A percentile compares a stretch with the other conserved stretches of the same genome.
Conservation (phyloP, 2,797 vertebrate genomes). For the Streptopelia turtur region DNA sequence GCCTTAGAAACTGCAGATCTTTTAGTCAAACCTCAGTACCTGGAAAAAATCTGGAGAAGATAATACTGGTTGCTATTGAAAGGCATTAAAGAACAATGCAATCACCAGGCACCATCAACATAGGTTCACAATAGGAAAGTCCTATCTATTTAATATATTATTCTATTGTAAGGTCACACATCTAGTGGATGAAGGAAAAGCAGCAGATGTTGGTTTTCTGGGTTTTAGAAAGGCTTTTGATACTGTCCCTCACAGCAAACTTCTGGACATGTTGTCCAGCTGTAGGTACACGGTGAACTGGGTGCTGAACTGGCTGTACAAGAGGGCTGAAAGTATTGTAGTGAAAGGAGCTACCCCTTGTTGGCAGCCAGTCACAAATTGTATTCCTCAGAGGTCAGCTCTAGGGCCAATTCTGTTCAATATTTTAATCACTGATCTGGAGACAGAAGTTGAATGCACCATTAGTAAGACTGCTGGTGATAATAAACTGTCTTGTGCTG, state of each 20-base stretch:
- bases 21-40: no score
- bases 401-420: not conserved
- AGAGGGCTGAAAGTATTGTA: not conserved
- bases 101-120: no score
- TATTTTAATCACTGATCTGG: not conserved
- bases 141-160: no score
- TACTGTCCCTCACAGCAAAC: not conserved
- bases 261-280: not conserved
- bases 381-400: not conserved
- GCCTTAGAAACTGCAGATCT: no score
- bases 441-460: not conserved
- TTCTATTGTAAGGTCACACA: not conserved
- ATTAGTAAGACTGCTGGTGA: not conserved
- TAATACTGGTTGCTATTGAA: not conserved
- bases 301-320: not conserved
- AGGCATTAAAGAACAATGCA: not conserved
- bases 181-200: not conserved
- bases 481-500: not conserved
- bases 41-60: no score
- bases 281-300: not conserved
- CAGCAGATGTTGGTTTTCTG: not conserved
- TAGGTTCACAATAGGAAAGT: not conserved
- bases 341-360: not conserved
- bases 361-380: rapidly evolving
- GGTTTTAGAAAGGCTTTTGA: not conserved